A percentile compares a stretch with the other conserved stretches of the same genome.
Evolutionary conservation across 2,888 invertebrate species (phyloP).

Genomic region (Synanthedon vespiformis): DNA sequence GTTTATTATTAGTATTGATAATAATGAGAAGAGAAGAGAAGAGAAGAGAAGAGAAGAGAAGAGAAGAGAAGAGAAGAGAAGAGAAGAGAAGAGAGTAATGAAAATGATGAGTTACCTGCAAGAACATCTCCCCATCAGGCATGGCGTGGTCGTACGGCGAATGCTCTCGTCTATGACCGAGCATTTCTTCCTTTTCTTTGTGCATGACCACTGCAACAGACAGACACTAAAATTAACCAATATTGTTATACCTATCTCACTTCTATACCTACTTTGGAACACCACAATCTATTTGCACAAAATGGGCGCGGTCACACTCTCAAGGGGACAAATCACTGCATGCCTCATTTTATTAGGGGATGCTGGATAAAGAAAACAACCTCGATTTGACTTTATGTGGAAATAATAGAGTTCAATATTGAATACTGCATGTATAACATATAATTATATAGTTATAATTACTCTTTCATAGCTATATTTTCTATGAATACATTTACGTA

Average conservation of each 20-base stretch:
- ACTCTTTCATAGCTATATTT: not conserved
- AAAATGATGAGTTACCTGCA: conserved; percentile 78
- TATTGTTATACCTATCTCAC: conserved; percentile 5
- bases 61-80: no score
- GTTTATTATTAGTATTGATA: no score
- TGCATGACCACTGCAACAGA: conserved; percentile 90
- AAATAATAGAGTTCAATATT: not conserved
- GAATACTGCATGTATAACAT: not conserved
- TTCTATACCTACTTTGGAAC: not conserved
- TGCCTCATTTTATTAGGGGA: conserved; percentile 16
- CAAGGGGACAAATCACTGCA: not conserved
- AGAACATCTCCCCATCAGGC: conserved; percentile 94
- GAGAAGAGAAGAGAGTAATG: no score
- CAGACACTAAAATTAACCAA: conserved; percentile 3
- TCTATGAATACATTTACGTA: not conserved
- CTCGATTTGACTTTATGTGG: not conserved
- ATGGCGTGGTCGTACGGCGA: conserved; percentile 90
- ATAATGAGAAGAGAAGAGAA: no score
- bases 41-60: no score
- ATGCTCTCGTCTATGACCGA: conserved; percentile 75
- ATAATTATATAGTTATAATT: no score
- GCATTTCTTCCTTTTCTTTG: conserved; percentile 90
- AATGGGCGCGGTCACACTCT: not conserved
- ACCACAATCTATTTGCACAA: not conserved
- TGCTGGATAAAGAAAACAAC: conserved; percentile 11